Base-by-base conservation (phyloP, 2,797 vertebrate species). In the Rhinatrema bivittatum region DNA sequence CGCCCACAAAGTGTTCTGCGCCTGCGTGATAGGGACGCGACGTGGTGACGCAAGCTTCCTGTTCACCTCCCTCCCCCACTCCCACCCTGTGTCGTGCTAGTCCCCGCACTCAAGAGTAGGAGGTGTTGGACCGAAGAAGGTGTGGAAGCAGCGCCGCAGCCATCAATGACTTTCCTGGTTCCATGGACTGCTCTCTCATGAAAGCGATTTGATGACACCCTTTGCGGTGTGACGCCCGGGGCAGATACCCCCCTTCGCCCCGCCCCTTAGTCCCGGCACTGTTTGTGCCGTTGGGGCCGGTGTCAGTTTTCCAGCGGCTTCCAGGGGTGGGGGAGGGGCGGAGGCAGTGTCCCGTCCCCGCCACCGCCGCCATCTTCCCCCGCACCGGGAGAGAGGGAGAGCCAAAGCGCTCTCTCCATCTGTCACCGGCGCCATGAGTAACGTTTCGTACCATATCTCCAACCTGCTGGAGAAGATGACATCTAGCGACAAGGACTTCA, bases 391-490 rank as follows among this genome's bases (percentile, higher is more conserved):
- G 6, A 12, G n/a, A 10, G 2, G 4, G 19, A 29, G 12, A 25
- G 32, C 27, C 23, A 38, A 40, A 28, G 16, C 30, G 18, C 5
- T n/a, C n/a, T n/a, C n/a, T n/a, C n/a, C n/a, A n/a, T n/a, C n/a
- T 24, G 42, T 21, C 38, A 30, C 29, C 16, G 25, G 24, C 48
- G 42, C 60, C 16, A 95, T 97, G 94, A 88, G 87, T 48, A 87
- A 56, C 53, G 78, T 78, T 6, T 82, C 93, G 6, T 97, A 90
- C 66, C 86, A 93, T 64, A 86, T 97, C 79, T 88, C 93, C 85
- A 91, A 90, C 72, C 74, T 97, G 42, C 57, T 97, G 89, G 94
- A 96, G 82, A 97, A 97, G 76, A 97, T 97, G 93, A 93, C 89
- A 15, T 97, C 94, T 44, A 87, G 82, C 34, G 93, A 97, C 85